Evolutionary conservation across 1,140 invertebrate genomes (phyloP), one percentile per base, ranked within the genome.

Genomic region (Hyposmocoma kahamanoa): DNA sequence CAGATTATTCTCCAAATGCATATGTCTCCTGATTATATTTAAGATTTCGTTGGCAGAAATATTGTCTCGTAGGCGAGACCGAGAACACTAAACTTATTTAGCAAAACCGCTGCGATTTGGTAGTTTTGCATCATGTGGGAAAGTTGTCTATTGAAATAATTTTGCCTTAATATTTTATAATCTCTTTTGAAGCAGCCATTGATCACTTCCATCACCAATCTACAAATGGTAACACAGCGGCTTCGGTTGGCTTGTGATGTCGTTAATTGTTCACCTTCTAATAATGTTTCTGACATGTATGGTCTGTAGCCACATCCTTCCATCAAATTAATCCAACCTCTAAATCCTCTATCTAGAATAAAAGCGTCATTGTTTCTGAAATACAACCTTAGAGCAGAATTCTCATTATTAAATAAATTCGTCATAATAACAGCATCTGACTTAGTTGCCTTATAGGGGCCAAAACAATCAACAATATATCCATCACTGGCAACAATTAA

Each of bases 81-180:
- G n/a, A n/a, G n/a, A 47, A 36, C 30, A 47, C 28, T 32, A 47
- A 36, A 47, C 28, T n/a, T 47, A 36, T 47, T 47, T 22, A 47
- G 13, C 18, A 47, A 36, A 22, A 15, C 30, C n/a, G 45, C 45
- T 22, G 45, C 45, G 34, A 47, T 47, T 36, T 36, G 28, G 15
- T 36, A 47, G 17, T 47, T 32, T n/a, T 19, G 4, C 45, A 47
- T 46, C 17, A 46, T 46, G 19, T 30, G 43, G 18, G 43, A 28
- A 5, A 46, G 10, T 3, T 24, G 5, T 34, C 20, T 32, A 47
- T 47, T 11, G 15, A 36, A 47, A 47, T 47, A 30, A n/a, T 36
- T 28, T 3, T 26, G 13, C 13, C 43, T 21, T 11, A 47, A 47
- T 18, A 36, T 18, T 15, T 22, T 6, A 41, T 24, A 48, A 28